phyloP scores from a whole-genome alignment of 2,113 vertebrate species.

The Romanogobio albipinnatus region DNA sequence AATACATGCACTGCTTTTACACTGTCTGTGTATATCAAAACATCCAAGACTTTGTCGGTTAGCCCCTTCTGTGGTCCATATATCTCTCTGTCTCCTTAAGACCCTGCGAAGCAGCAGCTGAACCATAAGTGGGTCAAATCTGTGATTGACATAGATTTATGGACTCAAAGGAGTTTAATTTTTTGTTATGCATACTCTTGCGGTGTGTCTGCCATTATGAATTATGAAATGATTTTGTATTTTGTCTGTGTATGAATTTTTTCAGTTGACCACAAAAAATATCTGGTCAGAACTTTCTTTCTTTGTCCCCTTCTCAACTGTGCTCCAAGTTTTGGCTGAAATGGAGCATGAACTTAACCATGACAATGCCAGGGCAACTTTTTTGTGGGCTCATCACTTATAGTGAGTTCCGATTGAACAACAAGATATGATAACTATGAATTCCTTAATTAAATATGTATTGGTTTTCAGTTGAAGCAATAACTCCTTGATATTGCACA shows the following conservation, averaged over 20 bases:
- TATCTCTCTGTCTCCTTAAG: not conserved
- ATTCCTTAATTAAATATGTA: not conserved
- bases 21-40: not conserved
- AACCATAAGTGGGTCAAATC: conserved; percentile 37
- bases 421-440: not conserved
- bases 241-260: not conserved
- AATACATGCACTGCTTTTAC: not conserved
- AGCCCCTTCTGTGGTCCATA: not conserved
- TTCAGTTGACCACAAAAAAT: not conserved
- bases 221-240: conserved; percentile 7
- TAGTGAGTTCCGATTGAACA: not conserved
- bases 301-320: not conserved
- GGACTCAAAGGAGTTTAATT: not conserved
- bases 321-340: not conserved
- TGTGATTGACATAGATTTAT: conserved; percentile 27
- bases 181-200: not conserved
- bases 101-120: not conserved
- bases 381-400: not conserved
- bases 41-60: not conserved
- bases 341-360: not conserved
- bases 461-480: not conserved
- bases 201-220: not conserved
- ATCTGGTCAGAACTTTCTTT: not conserved
- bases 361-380: not conserved
- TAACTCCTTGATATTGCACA: conserved; percentile 42